Conservation (phyloP, 2,113 vertebrate species). For the Dicentrarchus labrax region DNA sequence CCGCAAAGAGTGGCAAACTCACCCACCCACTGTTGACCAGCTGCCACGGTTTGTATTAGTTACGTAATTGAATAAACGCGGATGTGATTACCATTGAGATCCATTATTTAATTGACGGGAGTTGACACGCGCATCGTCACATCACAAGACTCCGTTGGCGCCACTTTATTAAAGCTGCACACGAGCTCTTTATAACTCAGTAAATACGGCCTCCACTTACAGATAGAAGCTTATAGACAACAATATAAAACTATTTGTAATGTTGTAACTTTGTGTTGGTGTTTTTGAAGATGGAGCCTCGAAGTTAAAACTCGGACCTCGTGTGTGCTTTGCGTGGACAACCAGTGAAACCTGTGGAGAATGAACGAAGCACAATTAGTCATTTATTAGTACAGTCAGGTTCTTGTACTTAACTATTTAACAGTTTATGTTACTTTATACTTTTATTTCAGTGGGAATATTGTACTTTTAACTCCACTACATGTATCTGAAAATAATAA, state of each 20-base stretch:
- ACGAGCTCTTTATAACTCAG: background rate
- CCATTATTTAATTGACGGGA: conserved; percentile 71
- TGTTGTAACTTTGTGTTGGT: background rate
- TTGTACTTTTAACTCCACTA: background rate
- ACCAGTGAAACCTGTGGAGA: background rate
- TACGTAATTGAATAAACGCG: conserved; percentile 84
- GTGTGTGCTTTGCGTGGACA: background rate
- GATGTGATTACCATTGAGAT: conserved; percentile 50
- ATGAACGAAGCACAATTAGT: too few relatives aligned
- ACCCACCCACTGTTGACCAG: background rate
- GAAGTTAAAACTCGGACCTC: background rate
- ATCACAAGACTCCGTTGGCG: conserved; percentile 87
- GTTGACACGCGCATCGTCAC: conserved; percentile 48
- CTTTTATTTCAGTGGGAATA: background rate
- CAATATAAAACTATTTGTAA: accelerated
- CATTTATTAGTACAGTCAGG: background rate
- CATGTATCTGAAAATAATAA: background rate
- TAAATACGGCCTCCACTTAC: background rate
- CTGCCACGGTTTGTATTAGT: conserved; percentile 70
- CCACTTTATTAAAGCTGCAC: conserved; percentile 86
- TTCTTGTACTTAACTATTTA: background rate
- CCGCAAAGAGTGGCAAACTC: background rate
- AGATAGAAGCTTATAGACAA: background rate
- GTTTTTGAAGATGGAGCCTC: background rate
- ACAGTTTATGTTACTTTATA: background rate